Conservation (phyloP, 2,888 invertebrate species). For the Leptinotarsa peninsularis region DNA sequence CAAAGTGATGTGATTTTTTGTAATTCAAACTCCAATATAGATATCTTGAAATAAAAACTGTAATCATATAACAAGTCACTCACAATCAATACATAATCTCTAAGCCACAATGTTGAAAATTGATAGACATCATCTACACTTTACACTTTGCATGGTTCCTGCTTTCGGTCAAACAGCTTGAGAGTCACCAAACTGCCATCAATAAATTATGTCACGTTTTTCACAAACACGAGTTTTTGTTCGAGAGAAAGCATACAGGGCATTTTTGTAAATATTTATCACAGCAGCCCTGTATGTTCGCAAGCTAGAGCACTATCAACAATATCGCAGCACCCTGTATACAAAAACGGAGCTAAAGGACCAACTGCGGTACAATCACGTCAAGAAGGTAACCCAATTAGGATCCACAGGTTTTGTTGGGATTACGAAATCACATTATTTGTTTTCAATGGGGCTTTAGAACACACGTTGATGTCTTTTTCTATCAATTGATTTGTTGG, state of each 20-base stretch:
- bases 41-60: too few relatives aligned
- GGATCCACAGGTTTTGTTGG: neutral
- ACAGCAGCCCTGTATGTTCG: slow-evolving; percentile 38
- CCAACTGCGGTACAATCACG: neutral
- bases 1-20: too few relatives aligned
- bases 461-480: neutral
- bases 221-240: slow-evolving; percentile 27
- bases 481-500: neutral
- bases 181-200: slow-evolving; percentile 36
- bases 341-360: slow-evolving; percentile 17
- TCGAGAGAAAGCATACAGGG: slow-evolving; percentile 30
- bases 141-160: slow-evolving; percentile 47
- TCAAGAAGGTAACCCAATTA: neutral
- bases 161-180: slow-evolving; percentile 43
- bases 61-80: too few relatives aligned
- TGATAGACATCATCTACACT: slow-evolving; percentile 26
- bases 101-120: neutral
- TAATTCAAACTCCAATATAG: too few relatives aligned
- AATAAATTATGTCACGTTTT: slow-evolving; percentile 24
- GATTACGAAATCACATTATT: neutral
- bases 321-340: slow-evolving; percentile 48
- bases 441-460: neutral
- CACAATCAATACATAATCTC: too few relatives aligned
- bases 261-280: neutral
- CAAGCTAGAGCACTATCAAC: slow-evolving; percentile 41